Evolutionary conservation across 2,113 vertebrate species (phyloP).

Genomic region (Chamaea fasciata): DNA sequence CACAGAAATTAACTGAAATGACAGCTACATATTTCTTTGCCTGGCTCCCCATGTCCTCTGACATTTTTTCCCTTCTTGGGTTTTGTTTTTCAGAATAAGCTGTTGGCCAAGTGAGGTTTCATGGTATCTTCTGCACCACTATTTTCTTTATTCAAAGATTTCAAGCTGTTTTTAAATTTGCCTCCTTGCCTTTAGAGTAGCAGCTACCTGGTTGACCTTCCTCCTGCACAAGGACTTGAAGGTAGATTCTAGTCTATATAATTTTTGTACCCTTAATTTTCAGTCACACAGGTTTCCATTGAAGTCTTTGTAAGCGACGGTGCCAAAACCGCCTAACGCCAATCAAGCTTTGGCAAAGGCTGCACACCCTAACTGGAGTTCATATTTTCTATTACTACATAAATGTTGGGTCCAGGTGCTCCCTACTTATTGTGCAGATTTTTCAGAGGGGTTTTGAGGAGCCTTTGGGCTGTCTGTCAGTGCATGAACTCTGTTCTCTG

Average conservation of each 20-base stretch:
- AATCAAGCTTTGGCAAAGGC: neutral
- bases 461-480: neutral
- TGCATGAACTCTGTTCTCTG: neutral
- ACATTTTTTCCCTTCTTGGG: neutral
- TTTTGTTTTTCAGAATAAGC: neutral
- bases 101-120: neutral
- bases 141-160: neutral
- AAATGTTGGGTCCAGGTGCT: neutral
- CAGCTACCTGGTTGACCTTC: neutral
- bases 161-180: neutral
- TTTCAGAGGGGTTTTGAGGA: neutral
- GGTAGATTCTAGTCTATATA: neutral
- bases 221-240: neutral
- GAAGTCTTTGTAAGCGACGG: neutral
- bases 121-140: neutral
- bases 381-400: neutral
- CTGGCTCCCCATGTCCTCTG: neutral
- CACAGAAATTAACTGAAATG: constrained; percentile 20
- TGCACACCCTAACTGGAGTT: neutral
- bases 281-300: neutral
- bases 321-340: neutral
- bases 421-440: neutral
- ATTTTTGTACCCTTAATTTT: neutral
- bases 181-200: neutral
- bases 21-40: neutral